phyloP scores from a whole-genome alignment of 2,113 vertebrate species.

The Alaudala cheleensis region DNA sequence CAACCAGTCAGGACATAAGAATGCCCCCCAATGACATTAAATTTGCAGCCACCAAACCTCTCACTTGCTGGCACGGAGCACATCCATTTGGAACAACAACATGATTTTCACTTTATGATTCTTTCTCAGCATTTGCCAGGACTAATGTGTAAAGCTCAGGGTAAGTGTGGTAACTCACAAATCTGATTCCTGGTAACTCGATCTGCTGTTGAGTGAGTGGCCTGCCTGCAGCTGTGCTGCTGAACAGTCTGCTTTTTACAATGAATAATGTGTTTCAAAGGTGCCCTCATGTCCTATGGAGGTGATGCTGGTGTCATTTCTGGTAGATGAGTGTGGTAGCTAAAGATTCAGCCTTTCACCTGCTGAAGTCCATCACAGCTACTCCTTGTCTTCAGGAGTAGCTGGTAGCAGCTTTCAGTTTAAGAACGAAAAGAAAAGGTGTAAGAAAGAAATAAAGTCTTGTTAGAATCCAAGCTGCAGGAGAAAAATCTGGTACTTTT shows the following conservation, averaged over 20 bases:
- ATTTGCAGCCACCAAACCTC: not conserved
- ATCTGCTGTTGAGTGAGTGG: not conserved
- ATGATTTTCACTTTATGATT: not conserved
- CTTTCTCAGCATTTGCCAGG: not conserved
- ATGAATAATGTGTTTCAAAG: constrained; percentile 31
- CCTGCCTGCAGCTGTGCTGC: constrained; percentile 9
- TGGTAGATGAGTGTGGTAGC: not conserved
- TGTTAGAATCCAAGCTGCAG: not conserved
- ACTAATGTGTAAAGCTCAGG: not conserved
- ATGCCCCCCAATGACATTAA: not conserved
- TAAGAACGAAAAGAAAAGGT: not conserved
- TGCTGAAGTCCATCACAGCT: constrained; percentile 14
- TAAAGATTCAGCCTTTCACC: not conserved
- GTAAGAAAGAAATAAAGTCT: not conserved
- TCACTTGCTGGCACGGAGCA: accelerated
- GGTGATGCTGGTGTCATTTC: not conserved
- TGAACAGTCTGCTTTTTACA: not conserved
- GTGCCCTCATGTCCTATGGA: not conserved
- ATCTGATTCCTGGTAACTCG: not conserved
- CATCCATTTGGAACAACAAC: not conserved
- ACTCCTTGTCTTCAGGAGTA: not conserved
- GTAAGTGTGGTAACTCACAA: not conserved
- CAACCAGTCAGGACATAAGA: not conserved
- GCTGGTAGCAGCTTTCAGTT: not conserved
- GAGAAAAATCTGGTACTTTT: not conserved